A percentile compares a stretch with the other conserved stretches of the same genome.
Conservation (phyloP, 2,113 vertebrate species). For the Menura novaehollandiae region DNA sequence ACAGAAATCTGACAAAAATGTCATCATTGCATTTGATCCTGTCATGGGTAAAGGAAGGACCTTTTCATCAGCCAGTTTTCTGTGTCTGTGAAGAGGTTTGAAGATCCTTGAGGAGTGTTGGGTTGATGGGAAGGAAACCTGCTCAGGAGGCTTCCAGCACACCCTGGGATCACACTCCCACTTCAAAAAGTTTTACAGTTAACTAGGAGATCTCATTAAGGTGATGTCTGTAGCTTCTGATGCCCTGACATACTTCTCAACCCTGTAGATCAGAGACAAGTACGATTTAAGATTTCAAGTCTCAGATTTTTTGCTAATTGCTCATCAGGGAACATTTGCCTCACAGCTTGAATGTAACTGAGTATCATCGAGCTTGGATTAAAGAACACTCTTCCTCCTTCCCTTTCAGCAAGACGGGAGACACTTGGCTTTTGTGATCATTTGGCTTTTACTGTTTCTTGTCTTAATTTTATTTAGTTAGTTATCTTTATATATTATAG, state of each 20-base stretch:
- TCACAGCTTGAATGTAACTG: conserved; percentile 19
- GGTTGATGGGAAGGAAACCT: not conserved
- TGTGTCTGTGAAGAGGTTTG: not conserved
- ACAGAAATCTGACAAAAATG: not conserved
- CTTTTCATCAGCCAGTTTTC: not conserved
- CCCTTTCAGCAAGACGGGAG: not conserved
- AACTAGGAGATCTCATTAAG: conserved; percentile 11
- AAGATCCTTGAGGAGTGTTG: not conserved
- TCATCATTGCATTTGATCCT: not conserved
- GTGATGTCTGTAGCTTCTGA: not conserved
- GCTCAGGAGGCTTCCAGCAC: not conserved
- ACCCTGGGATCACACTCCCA: not conserved
- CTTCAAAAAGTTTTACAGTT: not conserved
- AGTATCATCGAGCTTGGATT: not conserved
- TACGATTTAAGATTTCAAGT: not conserved
- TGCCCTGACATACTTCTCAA: not conserved
- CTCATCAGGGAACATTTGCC: conserved; percentile 31
- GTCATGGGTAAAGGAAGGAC: not conserved
- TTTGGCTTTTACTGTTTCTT: not conserved
- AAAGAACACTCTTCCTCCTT: not conserved
- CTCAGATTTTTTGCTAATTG: conserved; percentile 49
- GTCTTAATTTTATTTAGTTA: not conserved
- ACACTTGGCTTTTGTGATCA: not conserved
- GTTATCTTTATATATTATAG: too few relatives aligned
- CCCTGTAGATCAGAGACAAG: not conserved